Base-by-base conservation (phyloP, 2,113 vertebrate genomes). In the Vanacampus margaritifer region DNA sequence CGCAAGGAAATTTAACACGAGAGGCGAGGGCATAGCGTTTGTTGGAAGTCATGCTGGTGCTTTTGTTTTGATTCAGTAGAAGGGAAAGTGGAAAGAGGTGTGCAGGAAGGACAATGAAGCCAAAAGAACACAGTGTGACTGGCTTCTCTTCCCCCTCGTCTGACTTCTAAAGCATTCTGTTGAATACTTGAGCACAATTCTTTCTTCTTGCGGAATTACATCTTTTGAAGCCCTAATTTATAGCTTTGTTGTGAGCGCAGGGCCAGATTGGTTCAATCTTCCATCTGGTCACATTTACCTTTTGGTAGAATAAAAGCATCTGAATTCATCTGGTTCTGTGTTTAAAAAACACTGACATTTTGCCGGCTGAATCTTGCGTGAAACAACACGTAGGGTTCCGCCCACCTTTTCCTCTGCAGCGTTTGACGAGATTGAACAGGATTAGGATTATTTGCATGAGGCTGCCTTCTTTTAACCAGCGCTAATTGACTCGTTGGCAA, bases 391-490 rank as follows among this genome's bases (percentile, higher is more conserved):
- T 53, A 10, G n/a, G n/a, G n/a, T 24, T 17, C 2, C 16, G 1
- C 5, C 26, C 5, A 24, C 28, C 14, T 43, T n/a, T n/a, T 24
- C 39, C 24, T 50, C 13, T 17, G 16, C 17, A 21, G 39, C 59
- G 2, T 5, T 61, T 35, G 62, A 5, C 6, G 39, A 69, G 36
- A 45, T 46, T 70, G 17, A 65, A 39, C n/a, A 54, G 79, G 88
- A 89, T 90, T 89, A 88, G 84, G 89, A 90, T 91, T 84, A 89
- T 67, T 0, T 8, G 45, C 58, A 21, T 36, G 57, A 76, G 61
- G 9, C 48, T 17, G 86, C 37, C 71, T 24, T 62, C 76, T 90
- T 59, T 91, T 91, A 91, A 91, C 73, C 6, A 88, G 71, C 43
- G 28, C 64, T 89, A 91, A 92, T 91, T 88, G 80, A 89, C 88